Base-by-base conservation (phyloP, 2,888 invertebrate genomes). In the Thymelicus sylvestris region DNA sequence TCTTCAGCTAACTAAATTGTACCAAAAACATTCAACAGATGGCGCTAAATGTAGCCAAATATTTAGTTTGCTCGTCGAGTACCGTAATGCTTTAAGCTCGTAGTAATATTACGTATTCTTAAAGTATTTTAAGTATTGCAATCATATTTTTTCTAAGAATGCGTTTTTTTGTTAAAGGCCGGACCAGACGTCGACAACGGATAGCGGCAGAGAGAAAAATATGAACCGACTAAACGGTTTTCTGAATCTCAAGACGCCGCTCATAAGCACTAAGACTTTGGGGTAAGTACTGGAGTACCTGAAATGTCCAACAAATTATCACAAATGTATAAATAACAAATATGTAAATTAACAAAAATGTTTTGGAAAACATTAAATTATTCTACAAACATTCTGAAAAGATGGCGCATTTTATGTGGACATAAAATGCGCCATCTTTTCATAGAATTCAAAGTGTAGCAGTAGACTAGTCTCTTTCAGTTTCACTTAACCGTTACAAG, bases 231-330 rank as follows among this genome's bases (percentile, higher is more conserved):
- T 95, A 41, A 96, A 96, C 78, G 96, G 96, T 52, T 96, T 96
- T 79, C 93, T 96, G 68, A 96, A 94, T 79, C 85, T 96, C 79
- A 96, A 96, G 87, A 96, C 96, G 15, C 96, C 96, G 0, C 92
- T 96, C 66, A 96, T 97, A 79, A 96, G 96, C 78, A 96, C 96
- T 12, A 96, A 96, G 83, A 95, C 96, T 38, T 88, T 96, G 70
- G 96, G 96, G 96, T 96, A 86, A 96, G 96, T 95, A 41, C 0
- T 38, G 6, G 31, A 31, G 10, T 12, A 12, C 7, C 2, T 5
- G 8, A 31, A 31, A 57, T 2, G 15, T 48, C 2, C 41, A 19
- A 19, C 10, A 10, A 41, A 1, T 8, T 8, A 7, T 41, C 7
- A 41, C 7, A 8, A 41, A 10, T 8, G 7, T 6, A 41, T n/a